Evolutionary conservation across 2,113 vertebrate species (phyloP).

Genomic region (Trogon melanurus): DNA sequence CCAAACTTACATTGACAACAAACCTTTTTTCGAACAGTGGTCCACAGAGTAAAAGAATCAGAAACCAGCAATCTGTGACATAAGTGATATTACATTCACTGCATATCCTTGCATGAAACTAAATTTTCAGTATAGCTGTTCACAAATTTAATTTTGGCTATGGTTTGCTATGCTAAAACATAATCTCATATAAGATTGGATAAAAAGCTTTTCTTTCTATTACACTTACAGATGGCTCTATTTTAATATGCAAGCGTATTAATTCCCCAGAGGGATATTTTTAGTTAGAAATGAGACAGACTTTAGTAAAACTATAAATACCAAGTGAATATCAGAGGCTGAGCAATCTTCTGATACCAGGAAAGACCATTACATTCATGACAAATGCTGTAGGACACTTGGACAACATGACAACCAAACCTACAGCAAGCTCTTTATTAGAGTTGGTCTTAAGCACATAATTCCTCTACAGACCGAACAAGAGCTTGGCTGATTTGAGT

Average conservation of each 20-base stretch:
- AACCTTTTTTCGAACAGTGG: not conserved
- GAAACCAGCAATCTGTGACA: not conserved
- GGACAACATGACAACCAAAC: not conserved
- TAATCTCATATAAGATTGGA: not conserved
- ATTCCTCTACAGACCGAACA: not conserved
- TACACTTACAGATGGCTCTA: not conserved
- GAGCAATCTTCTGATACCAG: not conserved
- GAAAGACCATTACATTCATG: not conserved
- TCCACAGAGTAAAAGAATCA: not conserved
- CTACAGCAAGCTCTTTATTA: not conserved
- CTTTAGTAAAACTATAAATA: not conserved
- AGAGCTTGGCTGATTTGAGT: not conserved
- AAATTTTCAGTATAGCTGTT: not conserved
- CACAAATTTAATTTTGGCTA: not conserved
- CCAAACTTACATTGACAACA: not conserved
- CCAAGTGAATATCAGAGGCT: not conserved
- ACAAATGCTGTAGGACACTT: not conserved
- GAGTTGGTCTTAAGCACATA: not conserved
- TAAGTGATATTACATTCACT: not conserved
- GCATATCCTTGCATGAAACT: not conserved
- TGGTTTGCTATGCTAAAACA: not conserved
- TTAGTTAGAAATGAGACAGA: not conserved
- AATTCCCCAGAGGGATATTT: not conserved
- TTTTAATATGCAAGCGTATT: not conserved
- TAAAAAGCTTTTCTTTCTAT: not conserved